Evolutionary conservation across 2,113 vertebrate species (phyloP), one percentile per base, ranked within the genome.

Genomic region (Alligator sinensis): DNA sequence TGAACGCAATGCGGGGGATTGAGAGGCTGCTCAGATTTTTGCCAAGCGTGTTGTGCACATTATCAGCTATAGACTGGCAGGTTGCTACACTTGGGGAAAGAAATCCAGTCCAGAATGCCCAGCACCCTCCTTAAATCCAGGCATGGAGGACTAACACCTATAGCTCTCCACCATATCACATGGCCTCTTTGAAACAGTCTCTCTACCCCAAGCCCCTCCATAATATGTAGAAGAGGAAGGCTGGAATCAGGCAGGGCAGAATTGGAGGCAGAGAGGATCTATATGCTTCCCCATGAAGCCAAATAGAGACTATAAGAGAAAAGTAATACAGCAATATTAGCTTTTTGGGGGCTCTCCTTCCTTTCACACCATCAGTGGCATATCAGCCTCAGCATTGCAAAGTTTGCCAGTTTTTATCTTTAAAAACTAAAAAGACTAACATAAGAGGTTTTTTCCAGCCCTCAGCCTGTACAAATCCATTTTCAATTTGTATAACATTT

Each of bases 1-100:
- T 60, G 83, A 84, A 13, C 14, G 61, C 63, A 86, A 86, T 72
- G 70, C 83, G 77, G 54, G 92, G 91, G 89, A 92, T 92, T 88
- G 9, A 93, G 30, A 81, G 70, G 4, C 86, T 91, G 18, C 89
- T 90, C 2, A 0, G 64, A 30, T 72, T 94, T 89, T 95, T 80
- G 75, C 10, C 62, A 72, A 91, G 57, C 76, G 9, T 22, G 28
- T 86, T 88, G 95, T 66, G 63, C 68, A 66, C 34, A 1, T 77
- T 54, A 19, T 76, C 18, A 84, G 88, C 24, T 70, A 28, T 57
- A 88, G 83, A 80, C 70, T 62, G 86, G n/a, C 87, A 84, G 79
- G 92, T 86, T 13, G 17, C 1, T 11, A 25, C 91, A 86, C 81
- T 1, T 1, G 82, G 59, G 72, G 16, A 86, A 87, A 86, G 91